These are phyloP conservation scores for Thalassoma bifasciatum DNA, from an alignment of 2,113 vertebrate species.

Conservation along the genomic window DNA sequence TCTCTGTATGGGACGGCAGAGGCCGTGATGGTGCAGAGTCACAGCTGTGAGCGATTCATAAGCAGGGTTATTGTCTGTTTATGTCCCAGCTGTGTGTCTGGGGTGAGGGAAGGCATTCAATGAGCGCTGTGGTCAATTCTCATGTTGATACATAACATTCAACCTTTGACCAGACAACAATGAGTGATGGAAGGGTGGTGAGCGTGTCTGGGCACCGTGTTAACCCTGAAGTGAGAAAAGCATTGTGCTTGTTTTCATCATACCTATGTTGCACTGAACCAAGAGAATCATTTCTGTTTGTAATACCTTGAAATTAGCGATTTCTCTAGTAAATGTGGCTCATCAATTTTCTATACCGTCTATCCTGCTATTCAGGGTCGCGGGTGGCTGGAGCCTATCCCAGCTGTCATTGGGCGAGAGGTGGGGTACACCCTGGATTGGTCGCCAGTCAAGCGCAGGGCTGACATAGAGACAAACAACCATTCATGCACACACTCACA, in stretches of 20 bases:
- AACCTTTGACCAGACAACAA: conserved; percentile 46
- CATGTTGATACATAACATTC: conserved; percentile 30
- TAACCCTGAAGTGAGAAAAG: background rate
- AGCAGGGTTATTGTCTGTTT: conserved; percentile 50
- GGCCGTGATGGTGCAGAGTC: conserved; percentile 24
- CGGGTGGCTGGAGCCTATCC: no score
- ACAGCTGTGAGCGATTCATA: conserved; percentile 55
- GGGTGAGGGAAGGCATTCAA: conserved; percentile 38
- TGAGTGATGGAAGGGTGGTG: conserved; percentile 44
- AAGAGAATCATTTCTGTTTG: background rate
- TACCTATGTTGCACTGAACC: background rate
- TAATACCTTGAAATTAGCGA: no score
- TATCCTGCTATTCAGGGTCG: no score
- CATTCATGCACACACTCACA: no score
- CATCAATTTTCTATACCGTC: no score
- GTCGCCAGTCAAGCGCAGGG: no score
- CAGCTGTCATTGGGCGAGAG: no score
- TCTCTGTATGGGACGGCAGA: conserved; percentile 35
- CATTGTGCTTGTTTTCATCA: conserved; percentile 1
- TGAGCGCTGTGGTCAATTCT: conserved; percentile 4
- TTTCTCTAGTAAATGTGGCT: no score
- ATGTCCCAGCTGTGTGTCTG: conserved; percentile 25
- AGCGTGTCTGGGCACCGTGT: background rate
- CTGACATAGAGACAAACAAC: no score
- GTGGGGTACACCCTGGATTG: no score